These are phyloP conservation scores for Ciconia maguari DNA, from an alignment of 2,113 vertebrate species.

Conservation along the genomic window DNA sequence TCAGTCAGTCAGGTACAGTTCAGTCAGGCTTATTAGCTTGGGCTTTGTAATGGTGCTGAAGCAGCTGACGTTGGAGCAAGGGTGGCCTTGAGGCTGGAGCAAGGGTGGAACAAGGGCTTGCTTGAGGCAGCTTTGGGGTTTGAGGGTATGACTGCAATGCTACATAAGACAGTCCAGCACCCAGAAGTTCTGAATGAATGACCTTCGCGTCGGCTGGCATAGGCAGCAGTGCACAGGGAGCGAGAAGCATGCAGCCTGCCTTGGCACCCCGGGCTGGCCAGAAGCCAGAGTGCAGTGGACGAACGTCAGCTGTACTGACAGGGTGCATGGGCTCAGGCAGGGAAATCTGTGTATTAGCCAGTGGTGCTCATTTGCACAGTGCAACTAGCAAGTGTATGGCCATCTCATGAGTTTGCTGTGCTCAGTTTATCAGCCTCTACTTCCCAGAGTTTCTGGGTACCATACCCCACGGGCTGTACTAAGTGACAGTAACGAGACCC, in stretches of 20 bases:
- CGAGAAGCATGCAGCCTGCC: not conserved
- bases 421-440: not conserved
- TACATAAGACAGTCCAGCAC: not conserved
- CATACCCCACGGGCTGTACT: accelerated
- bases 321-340: no score
- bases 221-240: not conserved
- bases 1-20: not conserved
- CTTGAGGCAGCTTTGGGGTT: not conserved
- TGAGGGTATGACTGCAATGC: not conserved
- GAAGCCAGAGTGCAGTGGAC: not conserved
- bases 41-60: not conserved
- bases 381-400: no score
- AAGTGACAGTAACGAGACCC: not conserved
- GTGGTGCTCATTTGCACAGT: no score
- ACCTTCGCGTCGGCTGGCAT: not conserved
- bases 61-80: not conserved
- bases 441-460: not conserved
- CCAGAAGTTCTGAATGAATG: not conserved
- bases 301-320: not conserved
- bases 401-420: not conserved
- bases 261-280: not conserved
- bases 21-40: not conserved
- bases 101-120: no score
- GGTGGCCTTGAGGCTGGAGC: not conserved
- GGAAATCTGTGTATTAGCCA: not conserved